Evolutionary conservation across 1,140 invertebrate genomes (phyloP), one percentile per base, ranked within the genome.

Genomic region (Tetraneura akinire): DNA sequence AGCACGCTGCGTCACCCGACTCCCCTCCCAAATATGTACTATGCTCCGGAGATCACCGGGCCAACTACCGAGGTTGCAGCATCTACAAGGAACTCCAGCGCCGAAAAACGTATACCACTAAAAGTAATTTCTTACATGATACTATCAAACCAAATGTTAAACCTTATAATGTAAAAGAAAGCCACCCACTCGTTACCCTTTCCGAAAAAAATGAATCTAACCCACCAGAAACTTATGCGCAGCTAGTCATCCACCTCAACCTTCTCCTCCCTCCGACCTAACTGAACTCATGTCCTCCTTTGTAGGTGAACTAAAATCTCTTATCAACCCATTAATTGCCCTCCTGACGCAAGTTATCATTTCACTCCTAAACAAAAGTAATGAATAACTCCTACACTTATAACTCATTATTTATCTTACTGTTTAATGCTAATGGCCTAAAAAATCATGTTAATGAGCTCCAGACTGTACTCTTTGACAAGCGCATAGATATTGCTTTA

Each of bases 21-120:
- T 4, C 32, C 3, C 3, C 32, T 4, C 3, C 32, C 32, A 37
- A 37, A 37, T 37, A 8, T 37, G 32, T 8, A 3, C 8, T 37
- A 8, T 37, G 32, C 8, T 37, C 32, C 8, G 32, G 32, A 37
- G 32, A 37, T 8, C 32, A 37, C 8, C 32, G 3, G 8, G 84
- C 85, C 21, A 86, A 84, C 80, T 86, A 85, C 68, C 83, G 81
- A 82, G 84, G 84, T 0, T 86, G 85, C 70, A 18, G 3, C 14
- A 76, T 84, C 11, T 83, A 85, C 80, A 70, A 84, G 66, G 74
- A 84, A 18, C 18, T 73, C 2, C 70, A 73, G 13, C 70, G 42
- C 3, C 49, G 26, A 2, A 73, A 73, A 32, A 73, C 26, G 1
- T 23, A 47, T 1, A 73, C 5, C 49, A 51, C 9, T 3, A 23